These are phyloP conservation scores for Epinephelus moara DNA, from an alignment of 2,113 vertebrate genomes.

Conservation along the genomic window DNA sequence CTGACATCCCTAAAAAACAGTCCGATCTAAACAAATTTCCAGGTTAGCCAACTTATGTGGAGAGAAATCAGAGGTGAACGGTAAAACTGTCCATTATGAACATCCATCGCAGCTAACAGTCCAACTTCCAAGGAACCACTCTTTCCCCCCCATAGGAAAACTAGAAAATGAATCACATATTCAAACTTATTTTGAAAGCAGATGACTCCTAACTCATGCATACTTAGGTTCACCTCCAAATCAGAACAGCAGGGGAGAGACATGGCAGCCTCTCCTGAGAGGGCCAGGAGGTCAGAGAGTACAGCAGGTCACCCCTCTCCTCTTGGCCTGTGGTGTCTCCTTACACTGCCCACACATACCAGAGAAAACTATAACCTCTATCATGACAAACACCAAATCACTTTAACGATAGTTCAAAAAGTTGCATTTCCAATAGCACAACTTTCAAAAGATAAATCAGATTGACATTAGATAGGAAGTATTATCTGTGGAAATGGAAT, in stretches of 20 bases:
- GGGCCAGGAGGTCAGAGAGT: slow-evolving; percentile 22
- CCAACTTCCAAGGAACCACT: too few relatives aligned
- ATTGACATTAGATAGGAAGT: too few relatives aligned
- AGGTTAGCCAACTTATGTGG: background rate
- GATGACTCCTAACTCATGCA: background rate
- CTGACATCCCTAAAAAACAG: background rate
- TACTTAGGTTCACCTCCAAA: background rate
- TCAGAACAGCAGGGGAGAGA: slow-evolving; percentile 4
- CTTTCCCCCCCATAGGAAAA: background rate
- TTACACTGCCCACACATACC: slow-evolving; percentile 64
- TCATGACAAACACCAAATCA: slow-evolving; percentile 28
- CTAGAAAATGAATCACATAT: background rate
- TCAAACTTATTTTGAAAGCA: background rate
- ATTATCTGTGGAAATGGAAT: too few relatives aligned
- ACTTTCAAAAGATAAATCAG: background rate
- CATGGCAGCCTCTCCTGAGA: background rate
- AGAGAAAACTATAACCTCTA: slow-evolving; percentile 46
- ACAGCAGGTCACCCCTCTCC: slow-evolving; percentile 18
- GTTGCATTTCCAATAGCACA: background rate
- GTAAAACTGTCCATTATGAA: slow-evolving; percentile 2
- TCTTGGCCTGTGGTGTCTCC: slow-evolving; percentile 26
- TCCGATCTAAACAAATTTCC: background rate
- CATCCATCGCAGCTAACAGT: background rate
- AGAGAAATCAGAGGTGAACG: background rate
- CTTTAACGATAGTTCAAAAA: background rate